Base-by-base conservation (phyloP, 1,140 invertebrate genomes). In the Camponotus pennsylvanicus region DNA sequence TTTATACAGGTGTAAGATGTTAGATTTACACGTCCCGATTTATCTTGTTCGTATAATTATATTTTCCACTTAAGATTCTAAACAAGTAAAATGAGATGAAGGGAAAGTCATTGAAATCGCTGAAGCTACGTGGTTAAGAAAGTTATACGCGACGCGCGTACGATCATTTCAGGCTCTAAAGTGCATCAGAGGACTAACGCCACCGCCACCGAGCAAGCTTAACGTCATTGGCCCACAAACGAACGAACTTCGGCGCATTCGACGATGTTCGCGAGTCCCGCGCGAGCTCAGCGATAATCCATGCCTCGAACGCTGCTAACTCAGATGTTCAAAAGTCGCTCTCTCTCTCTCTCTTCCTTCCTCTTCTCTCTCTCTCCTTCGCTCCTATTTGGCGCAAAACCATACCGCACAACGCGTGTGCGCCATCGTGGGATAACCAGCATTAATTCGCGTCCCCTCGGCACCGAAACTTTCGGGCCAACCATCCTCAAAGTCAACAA, bases 171-270 rank as follows among this genome's bases (percentile, higher is more conserved):
- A 55, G 49, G 69, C 40, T 32, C 64, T 8, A 83, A 61, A 66
- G 45, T 45, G 40, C 64, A 59, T 15, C 18, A 15, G 34, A 27
- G 27, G 42, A 67, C 32, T 37, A 57, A 75, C 18, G 40, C 32
- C 34, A 40, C 64, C n/a, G 18, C 32, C 69, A 27, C n/a, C 59
- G 55, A 79, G 52, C 61, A 49, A 67, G 83, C 49, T 85, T 85
- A 85, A 85, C 40, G 77, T 78, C 76, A 40, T 85, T 78, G 83
- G 59, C 75, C 75, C 76, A 69, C 84, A 79, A 85, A 85, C 63
- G 57, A 78, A 85, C 63, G 69, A 85, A 85, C 63, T 85, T 85
- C 6, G 55, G 83, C 63, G 76, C 32, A 80, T 80, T 85, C 76
- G 64, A 78, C 73, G 75, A 85, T 85, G 52, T 79, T 88, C 55